Evolutionary conservation across 2,888 invertebrate genomes (phyloP).

Genomic region (Sesamia inferens): DNA sequence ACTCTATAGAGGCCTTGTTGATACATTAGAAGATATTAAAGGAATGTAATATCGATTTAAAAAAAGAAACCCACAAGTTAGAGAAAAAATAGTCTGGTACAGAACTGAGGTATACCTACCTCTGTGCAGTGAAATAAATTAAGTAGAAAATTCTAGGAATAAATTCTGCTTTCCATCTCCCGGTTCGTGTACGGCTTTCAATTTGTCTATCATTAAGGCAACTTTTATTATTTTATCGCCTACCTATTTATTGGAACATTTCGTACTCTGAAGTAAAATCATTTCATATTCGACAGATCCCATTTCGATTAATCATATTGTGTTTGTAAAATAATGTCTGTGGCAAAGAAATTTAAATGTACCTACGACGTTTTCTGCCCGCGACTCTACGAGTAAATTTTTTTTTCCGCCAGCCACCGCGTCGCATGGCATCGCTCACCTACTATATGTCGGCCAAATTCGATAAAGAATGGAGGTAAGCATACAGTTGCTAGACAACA

Average conservation of each 20-base stretch:
- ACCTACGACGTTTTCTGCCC: too few species aligned
- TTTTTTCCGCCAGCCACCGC: too few species aligned
- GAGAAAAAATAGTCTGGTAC: slow-evolving; percentile 61
- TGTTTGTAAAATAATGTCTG: not conserved
- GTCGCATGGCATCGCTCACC: too few species aligned
- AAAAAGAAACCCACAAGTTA: slow-evolving; percentile 55
- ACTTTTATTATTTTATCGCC: slow-evolving; percentile 32
- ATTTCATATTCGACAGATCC: slow-evolving; percentile 8
- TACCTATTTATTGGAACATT: slow-evolving; percentile 27
- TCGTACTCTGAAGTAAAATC: slow-evolving; percentile 1
- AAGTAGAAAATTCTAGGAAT: slow-evolving; percentile 56
- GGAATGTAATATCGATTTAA: not conserved
- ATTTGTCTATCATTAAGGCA: slow-evolving; percentile 55
- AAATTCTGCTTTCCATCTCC: slow-evolving; percentile 63
- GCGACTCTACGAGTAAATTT: too few species aligned
- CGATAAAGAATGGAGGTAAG: too few species aligned
- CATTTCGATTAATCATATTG: slow-evolving; percentile 1
- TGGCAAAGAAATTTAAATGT: not conserved
- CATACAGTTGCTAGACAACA: too few species aligned
- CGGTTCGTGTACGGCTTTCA: slow-evolving; percentile 58
- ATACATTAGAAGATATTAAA: not conserved
- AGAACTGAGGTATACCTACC: slow-evolving; percentile 50
- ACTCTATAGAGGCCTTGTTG: not conserved
- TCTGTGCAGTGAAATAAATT: slow-evolving; percentile 60
- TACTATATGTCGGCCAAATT: too few species aligned